Evolutionary conservation across 2,113 vertebrate genomes (phyloP), one percentile per base, ranked within the genome.

Genomic region (Miniopterus natalensis): DNA sequence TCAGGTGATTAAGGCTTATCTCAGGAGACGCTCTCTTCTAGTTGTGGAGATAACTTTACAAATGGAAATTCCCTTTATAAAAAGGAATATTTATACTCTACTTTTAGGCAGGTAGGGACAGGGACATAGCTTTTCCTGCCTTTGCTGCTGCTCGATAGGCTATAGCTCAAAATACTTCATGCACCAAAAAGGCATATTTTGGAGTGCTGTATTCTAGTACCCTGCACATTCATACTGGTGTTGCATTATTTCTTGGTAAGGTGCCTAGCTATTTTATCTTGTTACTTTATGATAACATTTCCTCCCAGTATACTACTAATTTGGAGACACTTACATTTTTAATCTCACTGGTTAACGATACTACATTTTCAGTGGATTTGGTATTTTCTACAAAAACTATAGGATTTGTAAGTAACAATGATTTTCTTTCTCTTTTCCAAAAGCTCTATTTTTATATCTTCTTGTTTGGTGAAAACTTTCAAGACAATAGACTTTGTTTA

Each of bases 321-420:
- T 68, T 93, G 63, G 31, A 83, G 13, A 49, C 40, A 81, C 80
- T 90, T 90, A 53, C 88, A 8, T 70, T 93, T 94, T 92, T 61
- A 74, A 88, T 71, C 7, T 88, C 71, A 71, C 18, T 90, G 88
- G 29, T 92, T 88, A 96, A 96, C 91, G 81, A 36, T 79, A 84
- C 23, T 73, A 66, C 12, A 90, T 78, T 92, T 96, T 96, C n/a
- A 85, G 12, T 40, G 71, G 73, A 81, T 84, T 36, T 88, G 61
- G 66, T 88, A 84, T 92, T 95, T 95, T 94, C 55, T 78, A 71
- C 5, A 55, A 83, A 74, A 81, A 21, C 47, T 68, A 63, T 47
- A 59, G 45, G 53, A 92, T 93, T 73, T 92, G 29, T 73, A 85
- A 92, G 29, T n/a, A 84, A 45, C 49, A 45, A 55, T 70, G 57